Conservation (phyloP, 2,797 vertebrate genomes). For the Oophaga sylvatica region DNA sequence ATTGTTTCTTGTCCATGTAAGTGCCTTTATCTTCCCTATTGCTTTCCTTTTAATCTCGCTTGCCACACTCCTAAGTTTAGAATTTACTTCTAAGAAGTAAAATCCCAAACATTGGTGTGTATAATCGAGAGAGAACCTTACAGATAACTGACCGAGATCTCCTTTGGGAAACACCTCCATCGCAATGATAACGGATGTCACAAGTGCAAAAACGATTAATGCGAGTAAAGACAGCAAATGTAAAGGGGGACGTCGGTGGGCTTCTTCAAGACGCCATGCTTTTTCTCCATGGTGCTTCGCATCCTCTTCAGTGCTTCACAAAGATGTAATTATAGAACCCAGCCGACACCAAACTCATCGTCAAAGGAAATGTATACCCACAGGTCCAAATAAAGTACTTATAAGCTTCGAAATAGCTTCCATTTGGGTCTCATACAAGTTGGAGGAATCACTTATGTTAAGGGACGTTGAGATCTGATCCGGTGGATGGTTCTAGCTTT, state of each 20-base stretch:
- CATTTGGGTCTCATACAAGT: too few species aligned
- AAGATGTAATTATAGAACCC: conserved; percentile 24
- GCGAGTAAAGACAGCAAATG: conserved; percentile 13
- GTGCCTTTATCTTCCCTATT: not conserved
- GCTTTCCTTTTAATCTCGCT: not conserved
- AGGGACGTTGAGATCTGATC: too few species aligned
- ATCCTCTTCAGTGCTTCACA: conserved; percentile 4
- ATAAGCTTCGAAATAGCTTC: not conserved
- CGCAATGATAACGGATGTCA: not conserved
- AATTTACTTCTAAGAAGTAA: conserved; percentile 20
- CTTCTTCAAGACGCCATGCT: not conserved
- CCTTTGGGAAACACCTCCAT: not conserved
- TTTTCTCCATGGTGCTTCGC: conserved; percentile 1
- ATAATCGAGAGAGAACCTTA: not conserved
- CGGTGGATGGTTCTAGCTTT: not conserved
- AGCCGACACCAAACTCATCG: not conserved
- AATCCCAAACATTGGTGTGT: not conserved
- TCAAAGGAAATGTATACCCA: not conserved
- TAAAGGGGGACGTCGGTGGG: not conserved
- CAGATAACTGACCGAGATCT: not conserved
- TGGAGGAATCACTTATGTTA: not conserved
- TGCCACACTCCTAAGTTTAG: conserved; percentile 1
- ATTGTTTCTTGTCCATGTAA: not conserved
- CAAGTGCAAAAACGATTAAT: not conserved
- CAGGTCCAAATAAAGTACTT: not conserved